Evolutionary conservation across 2,113 vertebrate species (phyloP).

Genomic region (Galemys pyrenaicus): DNA sequence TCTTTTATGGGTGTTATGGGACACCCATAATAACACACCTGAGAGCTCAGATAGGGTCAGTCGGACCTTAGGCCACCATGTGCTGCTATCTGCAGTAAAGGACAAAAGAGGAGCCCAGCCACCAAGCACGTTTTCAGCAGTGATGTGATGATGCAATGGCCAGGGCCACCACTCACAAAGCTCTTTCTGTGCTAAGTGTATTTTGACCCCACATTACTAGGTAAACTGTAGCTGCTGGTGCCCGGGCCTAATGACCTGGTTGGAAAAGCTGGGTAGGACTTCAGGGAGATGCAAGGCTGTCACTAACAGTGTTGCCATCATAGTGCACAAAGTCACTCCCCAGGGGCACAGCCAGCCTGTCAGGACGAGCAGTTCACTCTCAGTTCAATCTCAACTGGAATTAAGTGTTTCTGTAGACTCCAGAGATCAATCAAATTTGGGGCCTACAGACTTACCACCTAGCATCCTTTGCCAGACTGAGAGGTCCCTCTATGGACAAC

Average conservation of each 20-base stretch:
- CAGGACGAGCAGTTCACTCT: not conserved
- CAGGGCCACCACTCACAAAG: not conserved
- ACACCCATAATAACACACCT: not conserved
- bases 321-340: not conserved
- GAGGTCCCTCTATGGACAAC: accelerated
- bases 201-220: not conserved
- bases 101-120: not conserved
- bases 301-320: not conserved
- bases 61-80: accelerated
- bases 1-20: not conserved
- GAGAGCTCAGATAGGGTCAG: not conserved
- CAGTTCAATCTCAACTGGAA: not conserved
- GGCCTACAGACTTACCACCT: not conserved
- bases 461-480: not conserved
- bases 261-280: not conserved
- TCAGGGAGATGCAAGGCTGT: not conserved
- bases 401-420: not conserved
- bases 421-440: not conserved
- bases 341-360: not conserved
- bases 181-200: not conserved
- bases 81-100: too few species aligned
- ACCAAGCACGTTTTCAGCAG: not conserved
- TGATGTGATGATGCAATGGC: not conserved
- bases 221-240: not conserved
- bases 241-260: not conserved